Conservation (phyloP, 2,113 vertebrate species). For the Cyprinodon variegatus region DNA sequence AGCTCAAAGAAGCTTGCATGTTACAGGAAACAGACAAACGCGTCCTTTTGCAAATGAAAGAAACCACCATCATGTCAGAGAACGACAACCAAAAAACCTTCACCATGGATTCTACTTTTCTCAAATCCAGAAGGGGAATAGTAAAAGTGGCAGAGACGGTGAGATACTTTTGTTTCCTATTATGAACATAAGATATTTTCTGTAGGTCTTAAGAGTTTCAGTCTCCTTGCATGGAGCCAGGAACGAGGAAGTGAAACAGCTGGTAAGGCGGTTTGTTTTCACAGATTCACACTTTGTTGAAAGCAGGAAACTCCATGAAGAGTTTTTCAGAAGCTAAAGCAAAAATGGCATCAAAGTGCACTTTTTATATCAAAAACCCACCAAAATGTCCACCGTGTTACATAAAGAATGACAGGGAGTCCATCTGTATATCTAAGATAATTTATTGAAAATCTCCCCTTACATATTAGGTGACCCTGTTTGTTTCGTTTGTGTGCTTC, state of each 20-base stretch:
- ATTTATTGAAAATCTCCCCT: neutral
- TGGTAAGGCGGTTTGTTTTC: neutral
- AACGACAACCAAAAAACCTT: constrained; percentile 11
- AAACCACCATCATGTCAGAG: constrained; percentile 7
- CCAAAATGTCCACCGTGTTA: neutral
- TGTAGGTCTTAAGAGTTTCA: neutral
- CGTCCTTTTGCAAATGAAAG: constrained; percentile 6
- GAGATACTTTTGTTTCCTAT: constrained; percentile 27
- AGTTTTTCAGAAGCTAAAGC: neutral
- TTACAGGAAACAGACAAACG: constrained; percentile 38
- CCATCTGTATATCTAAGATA: neutral
- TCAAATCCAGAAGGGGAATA: constrained; percentile 68
- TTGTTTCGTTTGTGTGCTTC: constrained; percentile 76
- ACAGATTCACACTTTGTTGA: neutral
- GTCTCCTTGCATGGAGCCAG: neutral
- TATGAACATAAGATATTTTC: neutral
- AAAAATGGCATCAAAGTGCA: neutral
- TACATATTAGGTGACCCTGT: constrained; percentile 69
- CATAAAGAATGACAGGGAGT: neutral
- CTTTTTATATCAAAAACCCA: constrained; percentile 21
- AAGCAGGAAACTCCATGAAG: neutral
- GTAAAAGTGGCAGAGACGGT: constrained; percentile 77
- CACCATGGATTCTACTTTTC: constrained; percentile 65
- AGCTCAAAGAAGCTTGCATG: constrained; percentile 39
- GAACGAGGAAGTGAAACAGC: constrained; percentile 6